Percentiles rank a stretch among this genome's conserved stretches.
phyloP scores from a whole-genome alignment of 1,140 invertebrate species.

The Monochamus saltuarius region DNA sequence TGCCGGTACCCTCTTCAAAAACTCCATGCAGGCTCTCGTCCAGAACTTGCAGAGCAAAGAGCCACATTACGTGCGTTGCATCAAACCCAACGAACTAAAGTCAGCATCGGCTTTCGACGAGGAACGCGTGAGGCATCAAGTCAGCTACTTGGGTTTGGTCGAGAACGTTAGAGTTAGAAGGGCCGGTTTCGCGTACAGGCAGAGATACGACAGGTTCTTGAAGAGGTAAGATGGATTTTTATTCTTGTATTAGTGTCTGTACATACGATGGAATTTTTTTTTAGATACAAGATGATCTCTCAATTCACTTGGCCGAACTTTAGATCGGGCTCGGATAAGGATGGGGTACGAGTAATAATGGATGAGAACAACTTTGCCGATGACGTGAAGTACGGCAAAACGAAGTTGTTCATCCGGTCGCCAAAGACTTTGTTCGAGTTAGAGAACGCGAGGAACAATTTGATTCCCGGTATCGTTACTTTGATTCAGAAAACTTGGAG shows the following conservation, averaged over 20 bases:
- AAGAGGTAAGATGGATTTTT: constrained; percentile 60
- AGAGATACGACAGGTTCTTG: constrained; percentile 85
- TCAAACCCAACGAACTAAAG: constrained; percentile 94
- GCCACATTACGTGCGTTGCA: constrained; percentile 94
- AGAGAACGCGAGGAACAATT: constrained; percentile 77
- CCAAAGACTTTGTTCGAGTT: constrained; percentile 87
- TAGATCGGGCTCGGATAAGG: constrained; percentile 70
- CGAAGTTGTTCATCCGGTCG: constrained; percentile 91
- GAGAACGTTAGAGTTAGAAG: constrained; percentile 92
- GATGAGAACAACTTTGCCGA: constrained; percentile 73
- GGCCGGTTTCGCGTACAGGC: constrained; percentile 91
- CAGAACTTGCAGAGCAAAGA: constrained; percentile 88
- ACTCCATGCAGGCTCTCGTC: constrained; percentile 89
- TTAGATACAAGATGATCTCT: constrained; percentile 94
- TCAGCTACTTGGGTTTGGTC: constrained; percentile 84
- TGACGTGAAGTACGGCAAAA: constrained; percentile 92
- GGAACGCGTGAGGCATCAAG: constrained; percentile 84
- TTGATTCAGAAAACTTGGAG: constrained; percentile 94
- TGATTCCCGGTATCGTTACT: constrained; percentile 87
- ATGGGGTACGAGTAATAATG: constrained; percentile 82
- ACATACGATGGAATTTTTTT: constrained; percentile 35
- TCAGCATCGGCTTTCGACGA: constrained; percentile 78
- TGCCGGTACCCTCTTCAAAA: constrained; percentile 91
- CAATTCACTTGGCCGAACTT: constrained; percentile 95
- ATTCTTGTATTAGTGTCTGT: too few relatives aligned